Base-by-base conservation (phyloP, 2,888 invertebrate species). In the Drosophila kanekoi region DNA sequence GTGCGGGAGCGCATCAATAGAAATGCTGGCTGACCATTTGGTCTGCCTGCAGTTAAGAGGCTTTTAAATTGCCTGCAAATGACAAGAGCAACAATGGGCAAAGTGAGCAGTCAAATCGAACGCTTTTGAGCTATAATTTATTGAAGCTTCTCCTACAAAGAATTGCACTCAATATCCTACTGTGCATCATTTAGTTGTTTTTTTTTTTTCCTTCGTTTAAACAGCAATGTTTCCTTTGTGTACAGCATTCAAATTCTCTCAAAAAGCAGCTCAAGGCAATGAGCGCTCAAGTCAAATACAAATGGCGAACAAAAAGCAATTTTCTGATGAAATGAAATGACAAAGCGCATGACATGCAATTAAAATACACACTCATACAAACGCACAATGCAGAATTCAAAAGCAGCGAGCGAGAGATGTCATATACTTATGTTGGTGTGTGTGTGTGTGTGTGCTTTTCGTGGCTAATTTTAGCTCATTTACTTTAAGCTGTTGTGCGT, bases 291-390 rank as follows among this genome's bases (percentile, higher is more conserved):
- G 51, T 65, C 65, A 74, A 79, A 66, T 62, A 72, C 66, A 80
- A 82, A 65, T 58, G 63, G 60, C 45, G 61, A 28, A 70, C 58
- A 65, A 66, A 76, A 77, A 74, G 76, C 72, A 82, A 79, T 85
- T 71, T 79, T 41, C 67, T 68, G 73, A 72, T 75, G 62, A 72
- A 76, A 72, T 51, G 44, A 52, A 68, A 47, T 60, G 53, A 47
- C 18, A 65, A 70, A 63, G 57, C 48, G 63, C 40, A 48, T 33
- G 43, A 59, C 56, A 52, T 59, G 66, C 68, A 80, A 73, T 77
- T 66, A 65, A 76, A 69, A 53, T 52, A 44, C 38, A 49, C 61
- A 33, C 66, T 33, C 57, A 41, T 13, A 14, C 11, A 5, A 10
- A 10, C 2, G 1, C 14, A 33, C 40, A 37, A 37, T 6, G 38